phyloP scores from a whole-genome alignment of 2,888 invertebrate species.

The Teleogryllus oceanicus region DNA sequence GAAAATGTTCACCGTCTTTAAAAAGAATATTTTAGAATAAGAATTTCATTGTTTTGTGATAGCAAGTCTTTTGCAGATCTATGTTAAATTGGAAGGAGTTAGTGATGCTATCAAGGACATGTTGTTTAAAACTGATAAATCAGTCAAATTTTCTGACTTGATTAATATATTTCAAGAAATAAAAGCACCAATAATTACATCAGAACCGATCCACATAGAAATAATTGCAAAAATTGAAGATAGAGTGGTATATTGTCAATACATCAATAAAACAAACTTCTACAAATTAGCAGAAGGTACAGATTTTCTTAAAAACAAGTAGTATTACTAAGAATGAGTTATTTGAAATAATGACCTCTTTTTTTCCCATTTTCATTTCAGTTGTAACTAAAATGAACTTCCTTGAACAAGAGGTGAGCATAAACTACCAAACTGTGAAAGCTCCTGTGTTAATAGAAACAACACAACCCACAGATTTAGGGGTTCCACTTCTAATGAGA shows the following conservation, averaged over 20 bases:
- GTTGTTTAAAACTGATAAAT: constrained; percentile 50
- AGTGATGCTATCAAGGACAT: constrained; percentile 41
- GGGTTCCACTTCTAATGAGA: constrained; percentile 57
- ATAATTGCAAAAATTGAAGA: constrained; percentile 63
- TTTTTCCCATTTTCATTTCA: not conserved
- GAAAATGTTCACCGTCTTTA: not conserved
- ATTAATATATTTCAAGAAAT: constrained; percentile 50
- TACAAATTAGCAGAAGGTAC: constrained; percentile 61
- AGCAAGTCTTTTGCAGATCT: constrained; percentile 51
- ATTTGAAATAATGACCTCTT: not conserved
- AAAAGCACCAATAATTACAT: constrained; percentile 48
- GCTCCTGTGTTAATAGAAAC: constrained; percentile 24
- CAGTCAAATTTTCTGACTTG: constrained; percentile 55
- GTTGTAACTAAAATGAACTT: constrained; percentile 3
- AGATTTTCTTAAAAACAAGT: constrained; percentile 42
- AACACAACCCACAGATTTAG: constrained; percentile 54
- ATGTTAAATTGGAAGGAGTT: constrained; percentile 57
- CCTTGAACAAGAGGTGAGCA: not conserved
- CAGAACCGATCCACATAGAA: constrained; percentile 61
- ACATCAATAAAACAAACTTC: constrained; percentile 63
- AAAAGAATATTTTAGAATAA: not conserved
- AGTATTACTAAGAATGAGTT: not conserved
- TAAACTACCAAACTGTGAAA: constrained; percentile 23
- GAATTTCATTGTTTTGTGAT: not conserved
- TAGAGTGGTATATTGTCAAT: constrained; percentile 63